Evolutionary conservation across 2,888 invertebrate genomes (phyloP).

Genomic region (Sericinus montela): DNA sequence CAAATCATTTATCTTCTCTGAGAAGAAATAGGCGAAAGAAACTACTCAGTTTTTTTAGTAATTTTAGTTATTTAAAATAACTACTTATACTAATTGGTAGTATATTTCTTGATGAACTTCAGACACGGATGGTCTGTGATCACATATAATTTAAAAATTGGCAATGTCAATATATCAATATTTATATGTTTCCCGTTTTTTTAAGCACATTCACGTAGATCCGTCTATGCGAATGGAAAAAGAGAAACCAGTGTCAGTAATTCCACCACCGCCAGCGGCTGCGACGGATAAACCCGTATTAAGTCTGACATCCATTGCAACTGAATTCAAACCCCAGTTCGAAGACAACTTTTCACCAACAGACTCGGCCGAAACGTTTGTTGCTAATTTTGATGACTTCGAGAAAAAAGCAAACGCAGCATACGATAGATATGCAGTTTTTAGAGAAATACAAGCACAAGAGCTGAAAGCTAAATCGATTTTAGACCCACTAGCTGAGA

Average conservation of each 20-base stretch:
- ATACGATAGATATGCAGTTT: conserved; percentile 92
- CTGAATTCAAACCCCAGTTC: conserved; percentile 76
- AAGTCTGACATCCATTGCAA: conserved; percentile 12
- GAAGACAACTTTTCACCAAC: conserved; percentile 81
- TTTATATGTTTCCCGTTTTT: background rate
- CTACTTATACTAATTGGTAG: too few species aligned
- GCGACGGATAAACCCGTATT: conserved; percentile 27
- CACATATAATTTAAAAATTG: too few species aligned
- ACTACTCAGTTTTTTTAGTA: too few species aligned
- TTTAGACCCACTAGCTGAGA: conserved; percentile 42
- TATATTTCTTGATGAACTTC: too few species aligned
- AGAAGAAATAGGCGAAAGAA: too few species aligned
- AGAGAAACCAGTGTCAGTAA: conserved; percentile 35
- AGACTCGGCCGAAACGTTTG: conserved; percentile 73
- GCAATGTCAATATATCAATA: too few species aligned
- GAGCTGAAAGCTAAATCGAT: conserved; percentile 77
- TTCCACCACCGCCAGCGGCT: conserved; percentile 30
- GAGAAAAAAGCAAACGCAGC: conserved; percentile 74
- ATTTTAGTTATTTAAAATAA: too few species aligned
- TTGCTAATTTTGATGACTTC: conserved; percentile 84
- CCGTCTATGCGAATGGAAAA: conserved; percentile 42
- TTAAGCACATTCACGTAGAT: conserved; percentile 65
- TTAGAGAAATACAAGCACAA: conserved; percentile 90
- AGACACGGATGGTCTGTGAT: too few species aligned
- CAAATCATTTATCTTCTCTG: too few species aligned